phyloP scores from a whole-genome alignment of 2,797 vertebrate species.

The Rhinichthys osculus region DNA sequence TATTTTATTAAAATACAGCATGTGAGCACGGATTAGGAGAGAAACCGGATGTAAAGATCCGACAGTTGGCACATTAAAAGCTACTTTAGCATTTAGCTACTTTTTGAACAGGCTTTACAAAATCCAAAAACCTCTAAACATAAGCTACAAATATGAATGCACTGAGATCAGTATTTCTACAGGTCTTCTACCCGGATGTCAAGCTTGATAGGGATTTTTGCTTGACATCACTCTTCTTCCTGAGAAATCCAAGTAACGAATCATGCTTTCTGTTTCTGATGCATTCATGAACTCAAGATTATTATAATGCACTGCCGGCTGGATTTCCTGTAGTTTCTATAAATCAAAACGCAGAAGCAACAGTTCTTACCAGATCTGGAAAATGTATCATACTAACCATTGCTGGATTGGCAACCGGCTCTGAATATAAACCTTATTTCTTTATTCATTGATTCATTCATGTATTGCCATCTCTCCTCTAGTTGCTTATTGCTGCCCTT shows the following conservation, averaged over 20 bases:
- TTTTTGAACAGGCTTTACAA: not conserved
- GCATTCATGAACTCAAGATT: not conserved
- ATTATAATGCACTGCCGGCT: not conserved
- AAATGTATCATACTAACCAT: not conserved
- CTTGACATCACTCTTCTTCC: not conserved
- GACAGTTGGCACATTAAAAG: not conserved
- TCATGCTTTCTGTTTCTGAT: not conserved
- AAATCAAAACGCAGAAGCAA: not conserved
- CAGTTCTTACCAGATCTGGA: not conserved
- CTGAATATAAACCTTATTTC: too few relatives aligned
- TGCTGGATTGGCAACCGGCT: too few relatives aligned
- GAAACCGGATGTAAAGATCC: not conserved
- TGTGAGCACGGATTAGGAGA: not conserved
- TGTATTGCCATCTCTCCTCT: too few relatives aligned
- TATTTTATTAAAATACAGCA: not conserved
- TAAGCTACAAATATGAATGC: not conserved
- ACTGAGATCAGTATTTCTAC: not conserved
- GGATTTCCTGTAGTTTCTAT: not conserved
- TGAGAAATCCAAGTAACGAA: not conserved
- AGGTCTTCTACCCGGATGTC: not conserved
- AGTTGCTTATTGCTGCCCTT: too few relatives aligned
- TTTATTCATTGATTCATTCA: too few relatives aligned
- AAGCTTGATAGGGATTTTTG: not conserved
- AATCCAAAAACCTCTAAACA: not conserved
- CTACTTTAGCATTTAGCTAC: not conserved